These are phyloP conservation scores for Hanleya hanleyi DNA, from an alignment of 2,888 invertebrate species.

Conservation along the genomic window DNA sequence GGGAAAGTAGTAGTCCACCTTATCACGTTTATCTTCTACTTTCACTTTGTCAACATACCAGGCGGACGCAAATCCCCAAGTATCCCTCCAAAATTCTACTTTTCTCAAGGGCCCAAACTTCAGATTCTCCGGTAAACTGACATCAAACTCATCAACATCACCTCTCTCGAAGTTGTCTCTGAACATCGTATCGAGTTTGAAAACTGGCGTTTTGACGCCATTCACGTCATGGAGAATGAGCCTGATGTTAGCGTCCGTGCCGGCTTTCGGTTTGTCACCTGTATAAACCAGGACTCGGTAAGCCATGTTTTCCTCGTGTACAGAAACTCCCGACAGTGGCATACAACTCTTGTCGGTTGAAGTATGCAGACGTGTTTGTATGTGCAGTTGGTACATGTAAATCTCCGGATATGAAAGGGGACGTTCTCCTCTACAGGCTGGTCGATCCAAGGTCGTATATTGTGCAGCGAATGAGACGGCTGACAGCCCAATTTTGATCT, in stretches of 20 bases:
- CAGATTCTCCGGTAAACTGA: slow-evolving; percentile 27
- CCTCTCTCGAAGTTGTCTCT: slow-evolving; percentile 70
- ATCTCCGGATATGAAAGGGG: too few relatives aligned
- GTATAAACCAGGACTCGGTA: slow-evolving; percentile 64
- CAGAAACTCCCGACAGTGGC: too few relatives aligned
- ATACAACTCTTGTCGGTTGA: too few relatives aligned
- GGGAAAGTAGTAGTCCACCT: slow-evolving; percentile 67
- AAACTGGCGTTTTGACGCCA: slow-evolving; percentile 60
- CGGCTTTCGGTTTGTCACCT: slow-evolving; percentile 72
- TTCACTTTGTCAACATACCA: slow-evolving; percentile 72
- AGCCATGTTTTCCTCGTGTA: not conserved
- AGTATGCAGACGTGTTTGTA: too few relatives aligned
- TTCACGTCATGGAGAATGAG: slow-evolving; percentile 69
- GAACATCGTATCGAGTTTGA: slow-evolving; percentile 69
- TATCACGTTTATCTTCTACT: slow-evolving; percentile 54
- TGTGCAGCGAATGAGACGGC: too few relatives aligned
- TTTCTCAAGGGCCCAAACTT: slow-evolving; percentile 46
- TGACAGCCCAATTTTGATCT: too few relatives aligned
- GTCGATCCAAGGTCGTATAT: too few relatives aligned
- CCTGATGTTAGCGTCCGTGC: slow-evolving; percentile 73
- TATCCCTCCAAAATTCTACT: slow-evolving; percentile 73
- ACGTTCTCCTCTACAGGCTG: too few relatives aligned
- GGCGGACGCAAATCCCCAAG: slow-evolving; percentile 64
- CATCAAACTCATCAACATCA: slow-evolving; percentile 64
- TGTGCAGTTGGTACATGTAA: too few relatives aligned